These are phyloP conservation scores for Glaucopsyche alexis DNA, from an alignment of 2,888 invertebrate species.

Conservation along the genomic window DNA sequence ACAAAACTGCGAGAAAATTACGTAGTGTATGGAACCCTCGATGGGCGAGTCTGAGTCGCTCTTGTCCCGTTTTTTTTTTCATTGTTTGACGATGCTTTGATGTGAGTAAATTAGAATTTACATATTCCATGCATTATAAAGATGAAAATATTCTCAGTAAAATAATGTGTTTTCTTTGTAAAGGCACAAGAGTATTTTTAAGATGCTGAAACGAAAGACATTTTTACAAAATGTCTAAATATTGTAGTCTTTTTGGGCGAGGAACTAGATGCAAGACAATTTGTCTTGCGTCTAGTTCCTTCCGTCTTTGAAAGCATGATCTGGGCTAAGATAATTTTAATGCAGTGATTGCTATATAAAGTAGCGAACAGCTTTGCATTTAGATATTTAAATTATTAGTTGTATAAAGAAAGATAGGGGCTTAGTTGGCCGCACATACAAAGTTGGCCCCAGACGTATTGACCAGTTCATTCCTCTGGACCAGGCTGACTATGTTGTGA, in stretches of 20 bases:
- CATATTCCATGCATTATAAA: constrained; percentile 19
- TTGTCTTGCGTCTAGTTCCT: too few species aligned
- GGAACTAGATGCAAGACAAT: background rate
- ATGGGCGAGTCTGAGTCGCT: too few species aligned
- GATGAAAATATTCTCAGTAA: background rate
- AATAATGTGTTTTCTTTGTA: constrained; percentile 4
- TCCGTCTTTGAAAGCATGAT: background rate
- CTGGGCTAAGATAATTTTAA: background rate
- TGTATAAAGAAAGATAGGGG: background rate
- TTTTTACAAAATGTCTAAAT: background rate
- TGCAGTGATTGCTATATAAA: too few species aligned
- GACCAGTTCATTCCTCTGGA: too few species aligned
- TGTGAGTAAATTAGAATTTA: constrained; percentile 26
- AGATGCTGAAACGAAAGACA: background rate
- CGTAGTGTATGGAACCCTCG: too few species aligned
- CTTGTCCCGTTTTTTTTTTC: background rate
- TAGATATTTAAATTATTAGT: background rate
- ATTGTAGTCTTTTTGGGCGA: background rate
- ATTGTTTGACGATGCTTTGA: constrained; percentile 26
- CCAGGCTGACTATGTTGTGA: too few species aligned
- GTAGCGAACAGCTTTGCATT: background rate
- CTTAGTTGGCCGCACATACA: too few species aligned
- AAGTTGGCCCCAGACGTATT: too few species aligned
- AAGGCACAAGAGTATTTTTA: constrained; percentile 1
- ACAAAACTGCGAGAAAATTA: too few species aligned